Conservation (phyloP, 1,140 invertebrate genomes). For the Drosophila sulfurigaster region DNA sequence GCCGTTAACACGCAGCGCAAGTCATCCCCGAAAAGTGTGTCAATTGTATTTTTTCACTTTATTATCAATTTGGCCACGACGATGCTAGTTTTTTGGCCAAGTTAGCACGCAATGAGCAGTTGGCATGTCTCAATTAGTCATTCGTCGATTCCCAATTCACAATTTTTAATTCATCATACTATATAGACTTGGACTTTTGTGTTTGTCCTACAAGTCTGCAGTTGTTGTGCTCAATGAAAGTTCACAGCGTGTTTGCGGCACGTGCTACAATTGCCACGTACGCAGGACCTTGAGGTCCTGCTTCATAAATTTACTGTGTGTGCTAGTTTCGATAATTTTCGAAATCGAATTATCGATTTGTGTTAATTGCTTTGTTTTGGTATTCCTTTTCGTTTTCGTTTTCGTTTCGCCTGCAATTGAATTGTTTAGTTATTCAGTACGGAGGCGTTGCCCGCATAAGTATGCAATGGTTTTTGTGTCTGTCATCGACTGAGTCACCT, state of each 20-base stretch:
- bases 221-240: constrained; percentile 30
- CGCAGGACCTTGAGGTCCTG: constrained; percentile 54
- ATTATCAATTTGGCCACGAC: neutral
- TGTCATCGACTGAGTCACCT: constrained; percentile 20
- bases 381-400: constrained; percentile 34
- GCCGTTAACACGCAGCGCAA: constrained; percentile 50
- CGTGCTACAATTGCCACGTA: constrained; percentile 41
- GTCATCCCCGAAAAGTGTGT: constrained; percentile 64
- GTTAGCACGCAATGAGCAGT: constrained; percentile 56
- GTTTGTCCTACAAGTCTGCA: constrained; percentile 6
- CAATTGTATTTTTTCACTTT: constrained; percentile 47
- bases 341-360: constrained; percentile 71
- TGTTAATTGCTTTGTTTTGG: constrained; percentile 66
- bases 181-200: neutral
- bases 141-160: constrained; percentile 35
- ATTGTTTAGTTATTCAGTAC: constrained; percentile 19
- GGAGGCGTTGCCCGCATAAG: constrained; percentile 40
- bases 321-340: constrained; percentile 44
- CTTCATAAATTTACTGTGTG: constrained; percentile 35
- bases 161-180: constrained; percentile 28
- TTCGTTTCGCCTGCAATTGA: constrained; percentile 21
- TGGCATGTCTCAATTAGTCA: constrained; percentile 48
- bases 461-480: constrained; percentile 41
- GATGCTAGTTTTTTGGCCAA: constrained; percentile 14
- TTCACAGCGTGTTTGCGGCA: constrained; percentile 35